These are phyloP conservation scores for Cebus imitator DNA, from an alignment of 2,113 vertebrate genomes.

Conservation along the genomic window DNA sequence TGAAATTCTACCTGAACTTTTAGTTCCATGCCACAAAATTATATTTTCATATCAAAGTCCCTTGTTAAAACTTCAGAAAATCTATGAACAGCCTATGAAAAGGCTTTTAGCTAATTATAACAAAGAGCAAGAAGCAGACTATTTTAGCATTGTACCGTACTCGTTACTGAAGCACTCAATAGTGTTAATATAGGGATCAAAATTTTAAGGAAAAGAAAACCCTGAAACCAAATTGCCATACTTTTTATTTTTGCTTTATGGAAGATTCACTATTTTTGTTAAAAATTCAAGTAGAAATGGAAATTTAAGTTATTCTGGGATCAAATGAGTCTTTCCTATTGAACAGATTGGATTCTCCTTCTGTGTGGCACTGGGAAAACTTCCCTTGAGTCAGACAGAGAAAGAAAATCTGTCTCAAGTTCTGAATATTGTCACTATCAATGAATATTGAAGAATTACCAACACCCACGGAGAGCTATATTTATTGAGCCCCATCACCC, in stretches of 20 bases:
- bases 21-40: slow-evolving; percentile 18
- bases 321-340: slow-evolving; percentile 71
- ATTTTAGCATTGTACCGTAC: slow-evolving; percentile 8
- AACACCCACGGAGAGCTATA: slow-evolving; percentile 74
- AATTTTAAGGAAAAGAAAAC: slow-evolving; percentile 59
- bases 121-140: slow-evolving; percentile 27
- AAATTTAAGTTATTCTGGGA: slow-evolving; percentile 75
- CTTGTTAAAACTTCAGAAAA: slow-evolving; percentile 59
- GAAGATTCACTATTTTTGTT: slow-evolving; percentile 70
- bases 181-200: slow-evolving; percentile 51
- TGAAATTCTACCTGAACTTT: slow-evolving; percentile 50
- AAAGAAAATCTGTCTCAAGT: slow-evolving; percentile 74
- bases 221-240: slow-evolving; percentile 42
- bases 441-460: slow-evolving; percentile 78
- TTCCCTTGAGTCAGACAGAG: slow-evolving; percentile 69
- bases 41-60: slow-evolving; percentile 35
- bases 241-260: slow-evolving; percentile 65
- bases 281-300: slow-evolving; percentile 75
- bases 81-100: slow-evolving; percentile 25
- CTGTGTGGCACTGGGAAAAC: slow-evolving; percentile 73
- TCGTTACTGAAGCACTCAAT: slow-evolving; percentile 3
- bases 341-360: slow-evolving; percentile 80
- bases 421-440: slow-evolving; percentile 76
- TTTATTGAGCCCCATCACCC: slow-evolving; percentile 65
- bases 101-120: slow-evolving; percentile 49